Base-by-base conservation (phyloP, 2,113 vertebrate genomes). In the Phrynosoma blainvillii region DNA sequence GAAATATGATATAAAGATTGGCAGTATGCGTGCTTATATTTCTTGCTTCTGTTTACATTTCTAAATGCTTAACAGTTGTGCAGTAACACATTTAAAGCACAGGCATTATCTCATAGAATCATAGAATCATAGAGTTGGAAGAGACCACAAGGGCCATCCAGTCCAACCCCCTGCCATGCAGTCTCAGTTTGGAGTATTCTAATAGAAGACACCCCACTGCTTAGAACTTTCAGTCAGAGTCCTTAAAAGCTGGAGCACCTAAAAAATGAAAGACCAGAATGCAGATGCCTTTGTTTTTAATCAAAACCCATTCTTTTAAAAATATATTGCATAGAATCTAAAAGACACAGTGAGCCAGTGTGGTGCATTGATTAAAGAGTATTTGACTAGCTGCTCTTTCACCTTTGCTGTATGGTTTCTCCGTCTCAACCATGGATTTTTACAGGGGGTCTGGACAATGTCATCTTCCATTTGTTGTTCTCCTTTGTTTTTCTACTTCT, bases 221-320 rank as follows among this genome's bases (percentile, higher is more conserved):
- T 93, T 89, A 83, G 82, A 73, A 90, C 87, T 92, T 91, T 86
- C 82, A 40, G 74, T 91, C 91, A 66, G 90, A 92, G 82, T 73
- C 91, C 12, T 86, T 84, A 65, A 82, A 73, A 89, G 86, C 92
- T 84, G 40, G n/a, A 81, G 82, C 79, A 79, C 78, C 87, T 90
- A 87, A 90, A 36, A 87, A 90, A 89, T 86, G 84, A 89, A 84
- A 84, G 36, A 86, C 88, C 89, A 89, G 86, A 93, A 93, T 91
- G 88, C 90, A 92, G 89, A 73, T 87, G 92, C 91, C 62, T 93
- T 87, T 90, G 86, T 90, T 92, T 90, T 93, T 94, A 94, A 95
- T 95, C 92, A 94, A 93, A 95, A 92, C 91, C 88, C 25, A 84
- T 86, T 85, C 85, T 77, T 70, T 75, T n/a, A 92, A 36, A 36